Evolutionary conservation across 2,797 vertebrate species (phyloP).

Genomic region (Okamejei kenojei): DNA sequence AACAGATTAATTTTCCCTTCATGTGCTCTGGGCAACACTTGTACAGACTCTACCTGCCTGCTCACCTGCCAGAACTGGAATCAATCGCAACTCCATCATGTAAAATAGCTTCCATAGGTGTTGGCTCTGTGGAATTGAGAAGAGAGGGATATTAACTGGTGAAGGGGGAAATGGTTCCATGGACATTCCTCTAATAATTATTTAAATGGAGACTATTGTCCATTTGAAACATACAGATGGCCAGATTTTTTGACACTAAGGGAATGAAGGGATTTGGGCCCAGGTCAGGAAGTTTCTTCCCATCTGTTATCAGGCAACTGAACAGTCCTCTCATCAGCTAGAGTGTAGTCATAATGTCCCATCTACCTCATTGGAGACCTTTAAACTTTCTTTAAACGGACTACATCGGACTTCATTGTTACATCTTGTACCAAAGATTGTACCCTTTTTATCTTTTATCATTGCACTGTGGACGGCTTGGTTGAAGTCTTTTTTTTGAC

Average conservation of each 20-base stretch:
- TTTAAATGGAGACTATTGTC: not conserved
- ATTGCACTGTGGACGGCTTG: no score
- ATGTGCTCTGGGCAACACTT: not conserved
- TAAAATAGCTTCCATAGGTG: constrained; percentile 79
- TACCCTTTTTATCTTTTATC: no score
- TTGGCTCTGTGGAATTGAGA: constrained; percentile 56
- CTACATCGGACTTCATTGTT: no score
- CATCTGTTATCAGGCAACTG: no score
- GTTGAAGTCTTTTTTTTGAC: no score
- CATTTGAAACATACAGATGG: not conserved
- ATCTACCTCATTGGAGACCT: no score
- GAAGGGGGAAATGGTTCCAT: not conserved
- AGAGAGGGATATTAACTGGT: not conserved
- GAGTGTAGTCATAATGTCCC: no score
- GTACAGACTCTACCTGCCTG: not conserved
- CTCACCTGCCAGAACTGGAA: constrained; percentile 82
- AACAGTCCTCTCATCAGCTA: no score
- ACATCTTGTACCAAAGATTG: no score
- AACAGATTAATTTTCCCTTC: not conserved
- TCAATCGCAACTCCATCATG: constrained; percentile 75
- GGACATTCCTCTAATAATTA: no score
- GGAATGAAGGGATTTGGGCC: not conserved
- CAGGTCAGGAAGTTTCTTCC: not conserved
- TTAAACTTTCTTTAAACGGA: no score
- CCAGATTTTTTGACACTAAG: no score